phyloP scores from a whole-genome alignment of 2,113 vertebrate species.

The Prunella fulvescens region DNA sequence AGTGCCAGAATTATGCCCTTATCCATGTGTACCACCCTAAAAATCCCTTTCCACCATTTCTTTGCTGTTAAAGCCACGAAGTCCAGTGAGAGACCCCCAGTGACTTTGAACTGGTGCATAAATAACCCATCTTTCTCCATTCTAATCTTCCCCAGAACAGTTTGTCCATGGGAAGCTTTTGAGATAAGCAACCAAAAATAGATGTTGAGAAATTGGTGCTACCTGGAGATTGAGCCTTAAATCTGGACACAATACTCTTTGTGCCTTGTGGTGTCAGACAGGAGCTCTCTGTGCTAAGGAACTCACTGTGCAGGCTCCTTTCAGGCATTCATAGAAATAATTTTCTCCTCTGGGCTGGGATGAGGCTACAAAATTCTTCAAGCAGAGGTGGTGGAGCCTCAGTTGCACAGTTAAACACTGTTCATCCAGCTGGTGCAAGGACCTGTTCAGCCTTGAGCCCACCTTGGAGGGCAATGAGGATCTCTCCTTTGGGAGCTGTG shows the following conservation, averaged over 20 bases:
- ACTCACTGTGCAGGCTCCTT: not conserved
- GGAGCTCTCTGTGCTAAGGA: not conserved
- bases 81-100: too few relatives aligned
- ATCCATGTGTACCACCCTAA: not conserved
- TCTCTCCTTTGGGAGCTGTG: not conserved
- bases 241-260: fast-evolving
- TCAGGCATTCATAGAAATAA: fast-evolving
- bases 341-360: not conserved
- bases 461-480: fast-evolving
- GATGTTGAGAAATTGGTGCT: not conserved
- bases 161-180: not conserved
- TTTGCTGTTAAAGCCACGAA: not conserved
- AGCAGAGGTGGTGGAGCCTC: not conserved
- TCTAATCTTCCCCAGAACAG: not conserved
- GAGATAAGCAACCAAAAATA: not conserved
- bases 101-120: not conserved
- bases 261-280: not conserved
- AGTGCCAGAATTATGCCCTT: not conserved
- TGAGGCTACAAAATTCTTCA: not conserved
- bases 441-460: fast-evolving
- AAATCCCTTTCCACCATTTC: not conserved
- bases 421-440: not conserved
- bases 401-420: fast-evolving
- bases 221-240: not conserved
- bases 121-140: not conserved